A percentile compares a stretch with the other conserved stretches of the same genome.
These are phyloP conservation scores for Melangyna quadrimaculata DNA, from an alignment of 2,888 invertebrate genomes.

Conservation along the genomic window DNA sequence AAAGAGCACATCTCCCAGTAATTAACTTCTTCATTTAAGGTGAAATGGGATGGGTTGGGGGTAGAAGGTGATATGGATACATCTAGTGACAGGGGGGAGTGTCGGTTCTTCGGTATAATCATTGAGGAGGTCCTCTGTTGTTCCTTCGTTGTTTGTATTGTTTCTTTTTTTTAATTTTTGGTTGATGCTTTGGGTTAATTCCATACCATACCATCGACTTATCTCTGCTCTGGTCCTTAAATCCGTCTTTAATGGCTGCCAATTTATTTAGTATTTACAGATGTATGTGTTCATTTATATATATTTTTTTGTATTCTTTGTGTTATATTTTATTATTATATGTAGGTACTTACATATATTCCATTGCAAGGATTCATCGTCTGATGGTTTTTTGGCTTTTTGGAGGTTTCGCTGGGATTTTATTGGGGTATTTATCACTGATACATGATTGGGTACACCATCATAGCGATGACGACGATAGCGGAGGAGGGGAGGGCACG, in stretches of 20 bases:
- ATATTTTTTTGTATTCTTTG: slow-evolving; percentile 22
- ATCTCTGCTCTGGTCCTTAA: slow-evolving; percentile 56
- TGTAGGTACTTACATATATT: background rate
- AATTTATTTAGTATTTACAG: slow-evolving; percentile 68
- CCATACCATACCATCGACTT: slow-evolving; percentile 24
- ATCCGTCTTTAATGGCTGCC: slow-evolving; percentile 69
- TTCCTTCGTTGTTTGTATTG: background rate
- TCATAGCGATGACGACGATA: background rate
- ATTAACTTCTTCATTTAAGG: slow-evolving; percentile 53
- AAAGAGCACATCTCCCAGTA: slow-evolving; percentile 54
- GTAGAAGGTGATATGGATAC: too few relatives aligned
- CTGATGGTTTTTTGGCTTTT: slow-evolving; percentile 57
- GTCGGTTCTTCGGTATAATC: slow-evolving; percentile 23
- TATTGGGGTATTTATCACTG: slow-evolving; percentile 68
- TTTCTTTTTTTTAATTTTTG: background rate
- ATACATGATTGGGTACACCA: slow-evolving; percentile 44
- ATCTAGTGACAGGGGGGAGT: background rate
- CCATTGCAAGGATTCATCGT: slow-evolving; percentile 53
- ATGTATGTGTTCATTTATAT: slow-evolving; percentile 26
- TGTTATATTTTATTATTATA: slow-evolving; percentile 52
- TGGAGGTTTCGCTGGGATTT: slow-evolving; percentile 54
- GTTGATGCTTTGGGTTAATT: slow-evolving; percentile 26
- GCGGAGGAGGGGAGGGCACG: background rate
- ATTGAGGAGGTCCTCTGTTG: slow-evolving; percentile 47
- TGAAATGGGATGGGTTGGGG: background rate